Evolutionary conservation across 2,113 vertebrate species (phyloP).

Genomic region (Eptesicus fuscus): DNA sequence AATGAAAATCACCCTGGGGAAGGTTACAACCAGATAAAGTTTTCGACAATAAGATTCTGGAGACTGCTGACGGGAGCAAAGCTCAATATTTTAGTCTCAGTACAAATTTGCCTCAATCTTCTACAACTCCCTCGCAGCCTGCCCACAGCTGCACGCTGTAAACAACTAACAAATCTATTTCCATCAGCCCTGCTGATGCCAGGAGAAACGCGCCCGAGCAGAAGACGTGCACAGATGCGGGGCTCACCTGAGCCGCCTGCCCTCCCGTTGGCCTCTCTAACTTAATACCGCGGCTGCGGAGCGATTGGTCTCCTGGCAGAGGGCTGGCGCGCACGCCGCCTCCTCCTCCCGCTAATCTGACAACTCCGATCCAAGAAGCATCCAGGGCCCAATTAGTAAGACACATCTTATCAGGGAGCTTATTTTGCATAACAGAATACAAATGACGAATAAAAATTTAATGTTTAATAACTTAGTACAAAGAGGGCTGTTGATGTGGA

Average conservation of each 20-base stretch:
- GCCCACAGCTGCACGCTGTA: slow-evolving; percentile 94
- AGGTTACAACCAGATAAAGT: slow-evolving; percentile 90
- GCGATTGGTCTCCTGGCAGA: slow-evolving; percentile 90
- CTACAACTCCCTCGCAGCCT: slow-evolving; percentile 91
- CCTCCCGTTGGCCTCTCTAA: slow-evolving; percentile 89
- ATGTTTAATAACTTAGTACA: slow-evolving; percentile 96
- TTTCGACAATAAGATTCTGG: slow-evolving; percentile 89
- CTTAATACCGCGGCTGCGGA: slow-evolving; percentile 90
- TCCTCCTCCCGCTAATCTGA: slow-evolving; percentile 90
- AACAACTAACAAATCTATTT: slow-evolving; percentile 92
- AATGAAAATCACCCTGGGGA: slow-evolving; percentile 86
- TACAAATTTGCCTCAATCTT: slow-evolving; percentile 90
- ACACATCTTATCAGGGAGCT: slow-evolving; percentile 95
- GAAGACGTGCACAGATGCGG: slow-evolving; percentile 92
- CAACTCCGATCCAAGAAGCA: slow-evolving; percentile 92
- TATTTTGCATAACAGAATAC: slow-evolving; percentile 96
- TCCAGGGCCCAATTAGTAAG: slow-evolving; percentile 96
- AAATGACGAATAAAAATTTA: slow-evolving; percentile 95
- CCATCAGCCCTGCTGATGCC: slow-evolving; percentile 90
- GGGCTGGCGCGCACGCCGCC: slow-evolving; percentile 86
- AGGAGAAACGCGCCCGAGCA: slow-evolving; percentile 88
- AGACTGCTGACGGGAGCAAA: slow-evolving; percentile 90
- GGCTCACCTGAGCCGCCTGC: slow-evolving; percentile 94
- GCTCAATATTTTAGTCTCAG: slow-evolving; percentile 90
- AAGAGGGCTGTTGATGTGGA: slow-evolving; percentile 92